Conservation (phyloP, 1,140 invertebrate species). For the Drosophila fuyamai region DNA sequence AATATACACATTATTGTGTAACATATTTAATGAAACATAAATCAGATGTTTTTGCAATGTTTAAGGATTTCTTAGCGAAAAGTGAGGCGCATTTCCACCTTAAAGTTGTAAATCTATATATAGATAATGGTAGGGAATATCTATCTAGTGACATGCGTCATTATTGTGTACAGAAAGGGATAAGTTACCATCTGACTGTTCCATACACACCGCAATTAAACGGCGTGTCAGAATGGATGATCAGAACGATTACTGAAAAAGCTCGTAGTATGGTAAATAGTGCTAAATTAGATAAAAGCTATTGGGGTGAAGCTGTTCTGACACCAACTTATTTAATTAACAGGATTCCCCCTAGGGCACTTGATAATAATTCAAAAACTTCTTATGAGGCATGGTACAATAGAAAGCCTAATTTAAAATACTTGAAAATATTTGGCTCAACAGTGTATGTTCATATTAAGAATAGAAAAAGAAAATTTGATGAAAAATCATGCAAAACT, state of each 20-base stretch:
- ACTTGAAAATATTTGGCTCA: constrained; percentile 18
- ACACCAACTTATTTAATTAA: constrained; percentile 18
- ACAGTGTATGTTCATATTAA: constrained; percentile 11
- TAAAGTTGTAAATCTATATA: no score
- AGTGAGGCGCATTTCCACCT: constrained; percentile 60
- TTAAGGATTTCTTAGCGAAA: no score
- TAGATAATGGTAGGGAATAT: no score
- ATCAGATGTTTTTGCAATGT: no score
- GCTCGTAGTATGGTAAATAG: neutral
- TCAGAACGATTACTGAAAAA: no score
- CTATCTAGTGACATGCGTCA: no score
- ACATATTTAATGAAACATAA: no score
- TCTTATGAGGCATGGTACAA: constrained; percentile 11
- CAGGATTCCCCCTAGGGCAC: constrained; percentile 18
- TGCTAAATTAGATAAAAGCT: constrained; percentile 19
- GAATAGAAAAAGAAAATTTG: constrained; percentile 21
- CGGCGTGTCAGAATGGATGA: no score
- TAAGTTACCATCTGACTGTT: no score
- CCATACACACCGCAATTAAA: no score
- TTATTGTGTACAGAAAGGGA: no score
- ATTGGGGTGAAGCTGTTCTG: constrained; percentile 14
- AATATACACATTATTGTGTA: no score
- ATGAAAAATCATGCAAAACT: constrained; percentile 14
- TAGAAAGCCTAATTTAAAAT: constrained; percentile 10
- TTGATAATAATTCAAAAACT: neutral